Conservation (phyloP, 2,113 vertebrate genomes). For the Ailurus styani region DNA sequence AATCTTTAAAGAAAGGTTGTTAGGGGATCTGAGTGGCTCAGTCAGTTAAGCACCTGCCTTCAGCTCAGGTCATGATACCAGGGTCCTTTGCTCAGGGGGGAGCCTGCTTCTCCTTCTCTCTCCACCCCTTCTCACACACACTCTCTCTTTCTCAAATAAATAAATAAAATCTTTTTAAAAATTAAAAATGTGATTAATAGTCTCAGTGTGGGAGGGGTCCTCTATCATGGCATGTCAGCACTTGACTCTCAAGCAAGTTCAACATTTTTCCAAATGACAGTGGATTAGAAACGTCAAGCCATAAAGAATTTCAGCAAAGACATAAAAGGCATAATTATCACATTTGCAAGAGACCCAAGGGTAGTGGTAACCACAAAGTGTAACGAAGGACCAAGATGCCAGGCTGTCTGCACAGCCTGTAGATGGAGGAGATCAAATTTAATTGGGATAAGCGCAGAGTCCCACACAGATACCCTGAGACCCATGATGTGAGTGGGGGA, state of each 20-base stretch:
- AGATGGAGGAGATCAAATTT: not conserved
- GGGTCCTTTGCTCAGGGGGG: not conserved
- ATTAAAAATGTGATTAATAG: not conserved
- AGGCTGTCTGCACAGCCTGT: not conserved
- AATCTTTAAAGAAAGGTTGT: not conserved
- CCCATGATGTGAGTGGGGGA: not conserved
- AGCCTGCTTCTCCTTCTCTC: not conserved
- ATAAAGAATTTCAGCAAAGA: constrained; percentile 8
- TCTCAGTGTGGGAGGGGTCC: not conserved
- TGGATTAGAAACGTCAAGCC: constrained; percentile 27
- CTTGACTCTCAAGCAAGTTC: not conserved
- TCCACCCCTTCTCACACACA: not conserved
- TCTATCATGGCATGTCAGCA: not conserved
- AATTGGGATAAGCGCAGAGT: not conserved
- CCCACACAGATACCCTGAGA: not conserved
- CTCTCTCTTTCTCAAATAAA: not conserved
- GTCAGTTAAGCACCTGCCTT: not conserved
- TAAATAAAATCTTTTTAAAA: not conserved
- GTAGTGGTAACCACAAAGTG: not conserved
- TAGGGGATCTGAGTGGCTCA: not conserved
- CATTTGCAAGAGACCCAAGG: not conserved
- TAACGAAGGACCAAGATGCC: not conserved
- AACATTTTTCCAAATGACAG: constrained; percentile 38
- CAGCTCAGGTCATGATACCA: not conserved
- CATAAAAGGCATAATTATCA: constrained; percentile 48